Conservation (phyloP, 2,888 invertebrate genomes). For the Pheosia tremula region DNA sequence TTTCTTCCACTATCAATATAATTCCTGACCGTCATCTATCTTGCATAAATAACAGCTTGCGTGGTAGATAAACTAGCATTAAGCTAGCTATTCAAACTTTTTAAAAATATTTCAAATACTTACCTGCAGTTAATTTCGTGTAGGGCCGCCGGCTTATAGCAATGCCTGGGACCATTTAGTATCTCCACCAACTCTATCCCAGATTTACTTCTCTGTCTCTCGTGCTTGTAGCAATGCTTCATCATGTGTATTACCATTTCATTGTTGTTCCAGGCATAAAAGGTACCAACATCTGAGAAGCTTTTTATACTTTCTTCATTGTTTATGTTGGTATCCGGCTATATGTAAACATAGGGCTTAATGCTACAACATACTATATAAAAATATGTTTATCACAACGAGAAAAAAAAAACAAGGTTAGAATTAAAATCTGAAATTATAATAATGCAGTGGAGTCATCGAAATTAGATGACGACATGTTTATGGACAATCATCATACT, state of each 20-base stretch:
- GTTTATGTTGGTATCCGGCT: background rate
- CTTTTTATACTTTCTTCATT: background rate
- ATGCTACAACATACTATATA: no score
- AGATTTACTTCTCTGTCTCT: constrained; percentile 49
- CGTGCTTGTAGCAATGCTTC: constrained; percentile 77
- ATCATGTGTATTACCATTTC: constrained; percentile 69
- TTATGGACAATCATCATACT: background rate
- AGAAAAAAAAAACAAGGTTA: no score
- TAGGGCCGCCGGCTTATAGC: constrained; percentile 55
- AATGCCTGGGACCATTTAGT: constrained; percentile 57
- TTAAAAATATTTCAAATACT: background rate
- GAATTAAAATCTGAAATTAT: no score
- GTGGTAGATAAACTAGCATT: background rate
- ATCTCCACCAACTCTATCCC: constrained; percentile 47
- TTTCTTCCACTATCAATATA: no score
- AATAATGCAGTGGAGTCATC: no score
- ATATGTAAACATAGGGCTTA: background rate
- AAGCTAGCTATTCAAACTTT: background rate
- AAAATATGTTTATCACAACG: no score
- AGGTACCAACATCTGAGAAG: constrained; percentile 18
- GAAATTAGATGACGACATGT: no score
- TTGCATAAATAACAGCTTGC: background rate
- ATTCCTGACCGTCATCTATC: no score
- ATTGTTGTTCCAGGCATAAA: constrained; percentile 82
- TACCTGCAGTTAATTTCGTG: constrained; percentile 71